Evolutionary conservation across 2,113 vertebrate genomes (phyloP).

Genomic region (Columbina picui): DNA sequence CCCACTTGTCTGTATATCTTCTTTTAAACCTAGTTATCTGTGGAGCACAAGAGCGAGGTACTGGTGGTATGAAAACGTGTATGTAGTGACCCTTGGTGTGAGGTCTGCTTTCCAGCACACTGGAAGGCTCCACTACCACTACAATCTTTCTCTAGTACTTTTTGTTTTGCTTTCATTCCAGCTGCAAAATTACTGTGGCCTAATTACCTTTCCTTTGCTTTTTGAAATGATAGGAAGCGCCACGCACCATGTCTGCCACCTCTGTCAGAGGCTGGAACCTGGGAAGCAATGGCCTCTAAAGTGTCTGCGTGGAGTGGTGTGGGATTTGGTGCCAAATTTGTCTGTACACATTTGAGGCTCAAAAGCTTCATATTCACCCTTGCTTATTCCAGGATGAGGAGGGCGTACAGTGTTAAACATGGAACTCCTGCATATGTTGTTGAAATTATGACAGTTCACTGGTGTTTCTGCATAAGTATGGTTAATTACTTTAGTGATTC

Average conservation of each 20-base stretch:
- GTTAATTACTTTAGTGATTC: background rate
- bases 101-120: background rate
- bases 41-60: background rate
- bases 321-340: background rate
- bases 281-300: background rate
- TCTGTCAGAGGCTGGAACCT: background rate
- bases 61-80: background rate
- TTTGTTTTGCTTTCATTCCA: background rate
- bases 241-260: background rate
- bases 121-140: background rate
- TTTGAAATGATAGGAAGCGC: background rate
- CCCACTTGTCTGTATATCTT: rapidly evolving
- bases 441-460: background rate
- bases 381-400: background rate
- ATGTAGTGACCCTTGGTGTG: background rate
- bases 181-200: background rate
- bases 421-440: background rate
- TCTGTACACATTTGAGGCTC: background rate
- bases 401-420: background rate
- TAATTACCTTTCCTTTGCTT: background rate
- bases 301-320: background rate
- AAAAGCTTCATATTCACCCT: background rate
- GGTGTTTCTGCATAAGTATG: background rate
- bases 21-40: background rate
- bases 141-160: background rate